Conservation (phyloP, 2,888 invertebrate species). For the Epistrophe grossulariae region DNA sequence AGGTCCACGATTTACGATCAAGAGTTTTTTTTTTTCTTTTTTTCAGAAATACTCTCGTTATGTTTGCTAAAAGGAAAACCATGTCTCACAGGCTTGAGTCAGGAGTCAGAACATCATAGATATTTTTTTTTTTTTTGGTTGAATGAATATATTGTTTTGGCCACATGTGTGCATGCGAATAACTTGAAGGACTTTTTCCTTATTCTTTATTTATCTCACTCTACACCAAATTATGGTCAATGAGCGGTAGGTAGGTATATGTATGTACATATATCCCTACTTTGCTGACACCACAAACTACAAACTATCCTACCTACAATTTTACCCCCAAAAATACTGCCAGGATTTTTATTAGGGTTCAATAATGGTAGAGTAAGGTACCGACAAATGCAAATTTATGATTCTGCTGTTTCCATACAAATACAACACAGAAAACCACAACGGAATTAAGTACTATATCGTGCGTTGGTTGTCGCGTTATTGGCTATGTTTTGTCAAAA, state of each 20-base stretch:
- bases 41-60: slow-evolving; percentile 11
- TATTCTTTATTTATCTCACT: slow-evolving; percentile 10
- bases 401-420: slow-evolving; percentile 7
- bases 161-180: slow-evolving; percentile 26
- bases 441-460: slow-evolving; percentile 18
- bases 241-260: slow-evolving; percentile 4
- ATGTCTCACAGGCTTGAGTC: slow-evolving; percentile 48
- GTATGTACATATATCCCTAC: neutral
- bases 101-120: slow-evolving; percentile 12
- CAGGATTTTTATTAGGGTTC: slow-evolving; percentile 60
- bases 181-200: slow-evolving; percentile 32
- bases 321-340: slow-evolving; percentile 38
- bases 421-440: slow-evolving; percentile 49
- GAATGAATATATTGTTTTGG: slow-evolving; percentile 44
- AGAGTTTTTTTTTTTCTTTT: slow-evolving; percentile 26
- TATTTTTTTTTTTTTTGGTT: neutral
- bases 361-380: slow-evolving; percentile 48
- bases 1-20: slow-evolving; percentile 61
- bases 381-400: slow-evolving; percentile 69
- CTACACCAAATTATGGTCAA: slow-evolving; percentile 37
- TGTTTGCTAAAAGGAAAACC: slow-evolving; percentile 67
- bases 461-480: too few relatives aligned
- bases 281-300: slow-evolving; percentile 38
- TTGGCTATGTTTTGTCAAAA: neutral
- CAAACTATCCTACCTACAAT: slow-evolving; percentile 29